phyloP scores from a whole-genome alignment of 2,797 vertebrate genomes.

The Pseudochaenichthys georgianus region DNA sequence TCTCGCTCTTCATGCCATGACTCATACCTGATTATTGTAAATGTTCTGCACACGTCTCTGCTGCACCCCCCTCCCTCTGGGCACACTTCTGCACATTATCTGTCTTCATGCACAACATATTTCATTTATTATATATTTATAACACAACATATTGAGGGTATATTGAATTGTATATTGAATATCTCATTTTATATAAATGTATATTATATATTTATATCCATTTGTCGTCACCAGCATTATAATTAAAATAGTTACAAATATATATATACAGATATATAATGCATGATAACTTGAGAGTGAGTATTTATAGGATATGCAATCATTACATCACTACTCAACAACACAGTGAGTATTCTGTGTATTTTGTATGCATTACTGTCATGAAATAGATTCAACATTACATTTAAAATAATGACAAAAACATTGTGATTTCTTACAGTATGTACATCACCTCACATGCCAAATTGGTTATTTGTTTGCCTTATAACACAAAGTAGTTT shows the following conservation, averaged over 20 bases:
- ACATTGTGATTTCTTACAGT: background rate
- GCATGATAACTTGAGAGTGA: background rate
- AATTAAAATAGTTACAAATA: background rate
- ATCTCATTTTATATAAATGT: background rate
- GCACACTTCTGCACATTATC: background rate
- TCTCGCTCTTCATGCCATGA: background rate
- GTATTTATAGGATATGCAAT: background rate
- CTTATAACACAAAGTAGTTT: background rate
- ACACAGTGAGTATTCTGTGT: background rate
- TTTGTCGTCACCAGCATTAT: background rate
- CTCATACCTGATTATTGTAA: background rate
- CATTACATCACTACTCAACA: slow-evolving; percentile 3
- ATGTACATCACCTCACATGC: background rate
- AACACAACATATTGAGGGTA: background rate
- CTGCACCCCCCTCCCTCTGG: background rate
- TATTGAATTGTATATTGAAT: too few relatives aligned
- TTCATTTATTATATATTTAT: background rate
- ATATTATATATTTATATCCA: background rate
- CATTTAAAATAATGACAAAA: background rate
- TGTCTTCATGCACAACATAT: background rate
- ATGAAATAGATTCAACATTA: background rate
- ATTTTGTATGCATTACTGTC: background rate
- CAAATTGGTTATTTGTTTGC: background rate
- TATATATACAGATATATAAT: background rate
- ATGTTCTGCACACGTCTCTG: background rate